Evolutionary conservation across 2,888 invertebrate genomes (phyloP), one percentile per base, ranked within the genome.

Genomic region (Trichopria drosophilae): DNA sequence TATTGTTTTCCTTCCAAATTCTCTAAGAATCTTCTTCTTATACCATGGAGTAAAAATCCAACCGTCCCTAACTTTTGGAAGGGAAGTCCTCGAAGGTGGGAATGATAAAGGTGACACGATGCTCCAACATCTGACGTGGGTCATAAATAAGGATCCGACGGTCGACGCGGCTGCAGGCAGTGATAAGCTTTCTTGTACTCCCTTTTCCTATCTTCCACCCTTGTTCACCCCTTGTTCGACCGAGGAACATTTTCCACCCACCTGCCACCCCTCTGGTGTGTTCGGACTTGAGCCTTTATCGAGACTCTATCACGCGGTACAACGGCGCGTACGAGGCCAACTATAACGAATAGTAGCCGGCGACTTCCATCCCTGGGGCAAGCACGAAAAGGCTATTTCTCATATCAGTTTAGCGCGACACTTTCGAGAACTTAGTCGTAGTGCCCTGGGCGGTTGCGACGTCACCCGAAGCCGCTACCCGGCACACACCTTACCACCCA

Each of bases 391-490:
- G 66, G 60, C 72, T 71, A 67, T 74, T 72, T 73, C 74, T 75
- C 74, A 74, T 74, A 73, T 71, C 72, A 72, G 74, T 73, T 72
- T 71, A 68, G 71, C 66, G 55, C 68, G 72, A 75, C 74, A 75
- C 72, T 72, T 72, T 72, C 63, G 70, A 72, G 70, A 74, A 75
- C 66, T 75, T 73, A 67, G 58, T 59, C 58, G 60, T 59, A 61
- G 64, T 62, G 63, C 71, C 68, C 60, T 59, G 63, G 66, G 69
- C 66, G 4, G 65, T 69, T 66, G 67, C 66, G 62, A 69, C 66
- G 69, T 69, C 72, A 72, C 63, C 67, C 70, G 66, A 67, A 67
- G 65, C 65, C 65, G 65, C 63, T 54, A 52, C 54, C 63, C 59
- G 57, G 58, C 62, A 58, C 44, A 52, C 48, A 49, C 39, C 44